phyloP scores from a whole-genome alignment of 2,113 vertebrate genomes.

The Carettochelys insculpta region DNA sequence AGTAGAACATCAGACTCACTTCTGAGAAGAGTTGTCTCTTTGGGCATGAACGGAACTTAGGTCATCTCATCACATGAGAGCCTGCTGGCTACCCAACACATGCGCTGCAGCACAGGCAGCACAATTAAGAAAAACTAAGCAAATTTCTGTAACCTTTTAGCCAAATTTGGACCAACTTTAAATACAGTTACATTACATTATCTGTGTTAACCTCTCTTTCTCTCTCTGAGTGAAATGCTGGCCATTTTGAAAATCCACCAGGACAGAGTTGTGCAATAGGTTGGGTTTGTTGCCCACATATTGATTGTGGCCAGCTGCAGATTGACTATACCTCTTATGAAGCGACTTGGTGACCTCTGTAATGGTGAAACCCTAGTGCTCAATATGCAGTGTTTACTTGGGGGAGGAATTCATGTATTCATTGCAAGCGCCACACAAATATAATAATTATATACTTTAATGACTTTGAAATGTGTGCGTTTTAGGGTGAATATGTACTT shows the following conservation, averaged over 20 bases:
- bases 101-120: background rate
- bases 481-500: too few species aligned
- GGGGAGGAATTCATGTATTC: too few species aligned
- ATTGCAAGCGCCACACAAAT: too few species aligned
- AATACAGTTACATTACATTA: rapidly evolving
- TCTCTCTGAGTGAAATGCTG: background rate
- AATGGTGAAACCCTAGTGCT: too few species aligned
- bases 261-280: too few species aligned
- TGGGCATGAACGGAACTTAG: background rate
- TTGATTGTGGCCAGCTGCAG: too few species aligned
- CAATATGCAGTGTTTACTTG: too few species aligned
- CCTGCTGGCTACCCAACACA: background rate
- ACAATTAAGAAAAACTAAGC: background rate
- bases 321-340: too few species aligned
- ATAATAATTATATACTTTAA: too few species aligned
- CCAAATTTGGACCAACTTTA: background rate
- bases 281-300: too few species aligned
- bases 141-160: background rate
- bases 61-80: rapidly evolving
- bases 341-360: too few species aligned
- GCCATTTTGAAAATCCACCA: background rate
- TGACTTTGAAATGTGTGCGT: too few species aligned
- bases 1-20: background rate
- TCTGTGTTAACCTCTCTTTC: background rate
- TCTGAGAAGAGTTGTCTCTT: background rate